Evolutionary conservation across 2,797 vertebrate genomes (phyloP), one percentile per base, ranked within the genome.

Genomic region (Sparidentex hasta): DNA sequence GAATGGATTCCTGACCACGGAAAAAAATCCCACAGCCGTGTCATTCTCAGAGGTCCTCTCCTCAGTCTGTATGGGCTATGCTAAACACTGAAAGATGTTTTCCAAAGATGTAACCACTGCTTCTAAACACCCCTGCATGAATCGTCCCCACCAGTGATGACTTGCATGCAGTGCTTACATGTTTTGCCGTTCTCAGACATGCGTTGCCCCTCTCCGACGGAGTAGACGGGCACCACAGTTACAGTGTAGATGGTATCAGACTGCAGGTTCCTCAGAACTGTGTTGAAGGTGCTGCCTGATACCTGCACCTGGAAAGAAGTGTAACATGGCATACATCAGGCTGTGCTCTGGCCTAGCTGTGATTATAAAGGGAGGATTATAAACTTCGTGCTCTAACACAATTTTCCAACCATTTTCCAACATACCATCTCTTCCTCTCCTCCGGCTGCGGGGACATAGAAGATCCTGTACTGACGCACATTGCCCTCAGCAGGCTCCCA

Each of bases 401-500:
- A 27, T 27, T 27, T 27, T 27, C 27, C 27, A 17, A 25, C 29
- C 6, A 0, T 33, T 59, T 41, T 21, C 20, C 21, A 65, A 25
- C 65, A 65, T 96, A 99, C 98, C 97, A 95, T 94, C 83, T 99
- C 96, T 83, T 98, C 97, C 46, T 89, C 81, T 71, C 96, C 97
- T 65, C 96, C 97, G 74, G 94, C 90, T 43, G 95, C 92, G 41
- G 97, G 96, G 38, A 96, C 88, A 66, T 98, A 99, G 91, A 95
- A 96, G 79, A 99, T 87, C 83, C 95, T 96, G 82, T 99, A 99
- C 76, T 98, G 97, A 0, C 98, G 97, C 55, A 98, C 98, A 20
- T 86, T 97, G 51, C 98, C 98, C 86, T 99, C 98, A 18, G 98
- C 98, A 0, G 98, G 94, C 84, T 99, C 97, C 98, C 98, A 99